phyloP scores from a whole-genome alignment of 1,140 invertebrate species.

The Microplitis demolitor region DNA sequence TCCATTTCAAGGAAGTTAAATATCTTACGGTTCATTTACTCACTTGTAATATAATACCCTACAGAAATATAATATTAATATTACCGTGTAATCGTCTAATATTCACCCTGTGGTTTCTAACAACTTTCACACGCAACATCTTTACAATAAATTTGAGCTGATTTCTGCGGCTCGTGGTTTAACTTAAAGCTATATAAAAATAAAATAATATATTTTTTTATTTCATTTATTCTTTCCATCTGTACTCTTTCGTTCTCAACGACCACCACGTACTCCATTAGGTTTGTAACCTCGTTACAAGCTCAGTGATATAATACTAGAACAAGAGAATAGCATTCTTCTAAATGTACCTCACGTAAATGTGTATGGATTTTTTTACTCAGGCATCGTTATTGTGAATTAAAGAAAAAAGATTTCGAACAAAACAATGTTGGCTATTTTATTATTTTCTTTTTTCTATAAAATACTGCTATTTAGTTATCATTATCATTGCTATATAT shows the following conservation, averaged over 20 bases:
- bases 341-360: background rate
- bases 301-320: background rate
- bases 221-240: background rate
- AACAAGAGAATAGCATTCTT: background rate
- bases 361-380: no score
- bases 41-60: background rate
- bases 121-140: background rate
- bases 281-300: constrained; percentile 12
- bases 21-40: no score
- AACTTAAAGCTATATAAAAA: background rate
- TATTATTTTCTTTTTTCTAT: no score
- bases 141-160: background rate
- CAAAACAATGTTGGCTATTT: no score
- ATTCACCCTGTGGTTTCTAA: background rate
- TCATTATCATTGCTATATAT: no score
- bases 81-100: background rate
- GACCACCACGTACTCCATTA: constrained; percentile 5
- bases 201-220: background rate
- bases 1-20: no score
- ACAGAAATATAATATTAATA: constrained; percentile 7
- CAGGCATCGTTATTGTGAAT: no score
- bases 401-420: no score
- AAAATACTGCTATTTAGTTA: no score
- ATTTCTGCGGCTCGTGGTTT: background rate
- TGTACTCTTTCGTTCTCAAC: background rate